Evolutionary conservation across 2,888 invertebrate genomes (phyloP).

Genomic region (Ophion ventricosus): DNA sequence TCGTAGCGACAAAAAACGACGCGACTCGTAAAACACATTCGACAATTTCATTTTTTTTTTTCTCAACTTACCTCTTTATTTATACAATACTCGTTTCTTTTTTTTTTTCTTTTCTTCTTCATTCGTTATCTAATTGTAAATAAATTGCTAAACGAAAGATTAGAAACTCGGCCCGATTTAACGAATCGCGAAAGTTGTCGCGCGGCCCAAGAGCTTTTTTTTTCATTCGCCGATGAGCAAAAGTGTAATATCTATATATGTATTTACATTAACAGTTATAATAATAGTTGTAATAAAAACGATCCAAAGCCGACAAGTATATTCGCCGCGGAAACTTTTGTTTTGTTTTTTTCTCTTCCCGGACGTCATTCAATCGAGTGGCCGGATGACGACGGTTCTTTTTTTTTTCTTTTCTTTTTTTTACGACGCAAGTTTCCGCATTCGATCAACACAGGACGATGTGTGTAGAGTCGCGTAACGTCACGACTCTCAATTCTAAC

Average conservation of each 20-base stretch:
- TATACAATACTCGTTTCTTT: constrained; percentile 33
- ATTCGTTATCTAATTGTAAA: constrained; percentile 47
- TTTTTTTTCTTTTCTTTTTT: background rate
- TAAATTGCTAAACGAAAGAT: constrained; percentile 44
- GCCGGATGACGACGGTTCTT: background rate
- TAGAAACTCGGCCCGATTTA: constrained; percentile 50
- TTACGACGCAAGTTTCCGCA: constrained; percentile 1
- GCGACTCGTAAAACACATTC: constrained; percentile 27
- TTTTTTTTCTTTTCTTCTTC: background rate
- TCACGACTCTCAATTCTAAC: constrained; percentile 48
- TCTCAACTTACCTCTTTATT: constrained; percentile 28
- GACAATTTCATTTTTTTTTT: constrained; percentile 2
- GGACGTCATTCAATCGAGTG: background rate
- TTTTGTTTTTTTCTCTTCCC: constrained; percentile 23
- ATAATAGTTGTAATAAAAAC: constrained; percentile 15
- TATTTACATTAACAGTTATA: constrained; percentile 66
- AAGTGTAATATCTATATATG: constrained; percentile 57
- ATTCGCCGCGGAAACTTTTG: background rate
- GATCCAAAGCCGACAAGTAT: constrained; percentile 48
- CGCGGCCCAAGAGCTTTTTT: no score
- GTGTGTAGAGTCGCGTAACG: constrained; percentile 56
- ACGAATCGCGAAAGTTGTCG: background rate
- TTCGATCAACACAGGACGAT: constrained; percentile 56
- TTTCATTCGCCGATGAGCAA: constrained; percentile 58
- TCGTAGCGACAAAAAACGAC: constrained; percentile 58